A percentile compares a stretch with the other conserved stretches of the same genome.
Conservation (phyloP, 2,888 invertebrate genomes). For the Agonopterix subpropinquella region DNA sequence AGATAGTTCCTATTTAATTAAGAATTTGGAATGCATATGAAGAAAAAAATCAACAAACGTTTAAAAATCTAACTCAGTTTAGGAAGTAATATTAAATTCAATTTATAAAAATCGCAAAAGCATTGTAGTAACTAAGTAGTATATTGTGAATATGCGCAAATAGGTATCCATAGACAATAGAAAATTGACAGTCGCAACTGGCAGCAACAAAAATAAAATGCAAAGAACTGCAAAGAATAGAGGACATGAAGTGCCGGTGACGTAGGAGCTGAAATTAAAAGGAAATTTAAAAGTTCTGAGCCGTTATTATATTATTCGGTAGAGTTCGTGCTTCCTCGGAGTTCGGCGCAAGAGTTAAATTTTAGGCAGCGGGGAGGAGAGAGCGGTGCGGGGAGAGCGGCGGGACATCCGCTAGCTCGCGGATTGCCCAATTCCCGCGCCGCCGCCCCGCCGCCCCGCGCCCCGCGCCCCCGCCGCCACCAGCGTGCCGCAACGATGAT, state of each 20-base stretch:
- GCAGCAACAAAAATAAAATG: slow-evolving; percentile 16
- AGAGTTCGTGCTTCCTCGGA: slow-evolving; percentile 38
- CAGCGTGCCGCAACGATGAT: slow-evolving; percentile 39
- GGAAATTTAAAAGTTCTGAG: slow-evolving; percentile 28
- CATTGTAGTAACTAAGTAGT: too few relatives aligned
- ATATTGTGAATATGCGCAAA: too few relatives aligned
- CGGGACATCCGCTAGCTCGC: slow-evolving; percentile 48
- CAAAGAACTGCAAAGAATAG: slow-evolving; percentile 14
- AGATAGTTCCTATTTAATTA: too few relatives aligned
- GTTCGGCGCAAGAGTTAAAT: slow-evolving; percentile 40
- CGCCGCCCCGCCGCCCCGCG: slow-evolving; percentile 9
- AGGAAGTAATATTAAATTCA: too few relatives aligned
- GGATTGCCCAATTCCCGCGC: slow-evolving; percentile 64
- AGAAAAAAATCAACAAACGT: too few relatives aligned
- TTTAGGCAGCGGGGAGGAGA: slow-evolving; percentile 29
- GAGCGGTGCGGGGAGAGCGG: slow-evolving; percentile 23
- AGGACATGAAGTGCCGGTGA: slow-evolving; percentile 12
- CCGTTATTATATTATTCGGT: slow-evolving; percentile 33
- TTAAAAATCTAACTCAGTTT: too few relatives aligned
- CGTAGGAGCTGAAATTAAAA: slow-evolving; percentile 37
- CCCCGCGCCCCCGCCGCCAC: neutral
- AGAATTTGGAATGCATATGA: too few relatives aligned
- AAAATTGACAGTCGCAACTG: slow-evolving; percentile 27
- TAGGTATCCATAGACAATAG: neutral
- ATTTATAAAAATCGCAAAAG: too few relatives aligned